These are phyloP conservation scores for Lasioglossum villosulum DNA, from an alignment of 2,888 invertebrate genomes.

Conservation along the genomic window DNA sequence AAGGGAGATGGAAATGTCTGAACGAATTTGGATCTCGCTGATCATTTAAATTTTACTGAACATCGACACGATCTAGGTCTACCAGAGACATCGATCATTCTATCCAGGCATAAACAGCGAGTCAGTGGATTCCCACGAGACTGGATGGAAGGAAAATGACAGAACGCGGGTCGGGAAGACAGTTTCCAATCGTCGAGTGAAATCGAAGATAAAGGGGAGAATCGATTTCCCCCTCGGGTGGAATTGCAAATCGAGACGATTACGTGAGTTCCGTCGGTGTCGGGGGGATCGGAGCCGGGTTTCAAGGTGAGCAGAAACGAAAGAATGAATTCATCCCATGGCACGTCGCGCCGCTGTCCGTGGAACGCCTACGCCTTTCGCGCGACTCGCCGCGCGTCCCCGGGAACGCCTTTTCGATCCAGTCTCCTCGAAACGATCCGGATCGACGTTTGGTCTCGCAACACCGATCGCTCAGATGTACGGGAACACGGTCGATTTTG, in stretches of 20 bases:
- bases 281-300: conserved; percentile 36
- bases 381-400: conserved; percentile 29
- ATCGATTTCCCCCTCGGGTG: conserved; percentile 49
- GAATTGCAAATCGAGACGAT: conserved; percentile 67
- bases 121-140: conserved; percentile 37
- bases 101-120: not conserved
- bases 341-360: not conserved
- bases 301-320: conserved; percentile 52
- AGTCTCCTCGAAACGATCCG: conserved; percentile 50
- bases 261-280: conserved; percentile 60
- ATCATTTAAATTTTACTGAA: not conserved
- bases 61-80: not conserved
- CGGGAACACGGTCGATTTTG: conserved; percentile 26
- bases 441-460: conserved; percentile 39
- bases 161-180: conserved; percentile 44
- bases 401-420: conserved; percentile 39
- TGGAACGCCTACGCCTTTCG: conserved; percentile 62
- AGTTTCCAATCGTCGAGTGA: conserved; percentile 54
- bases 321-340: conserved; percentile 54
- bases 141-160: conserved; percentile 30
- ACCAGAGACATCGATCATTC: not conserved
- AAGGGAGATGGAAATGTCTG: not conserved
- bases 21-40: not conserved
- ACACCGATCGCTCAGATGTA: conserved; percentile 16
- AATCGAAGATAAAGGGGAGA: conserved; percentile 53